Evolutionary conservation across 2,113 vertebrate species (phyloP).

Genomic region (Setophaga kirtlandii): DNA sequence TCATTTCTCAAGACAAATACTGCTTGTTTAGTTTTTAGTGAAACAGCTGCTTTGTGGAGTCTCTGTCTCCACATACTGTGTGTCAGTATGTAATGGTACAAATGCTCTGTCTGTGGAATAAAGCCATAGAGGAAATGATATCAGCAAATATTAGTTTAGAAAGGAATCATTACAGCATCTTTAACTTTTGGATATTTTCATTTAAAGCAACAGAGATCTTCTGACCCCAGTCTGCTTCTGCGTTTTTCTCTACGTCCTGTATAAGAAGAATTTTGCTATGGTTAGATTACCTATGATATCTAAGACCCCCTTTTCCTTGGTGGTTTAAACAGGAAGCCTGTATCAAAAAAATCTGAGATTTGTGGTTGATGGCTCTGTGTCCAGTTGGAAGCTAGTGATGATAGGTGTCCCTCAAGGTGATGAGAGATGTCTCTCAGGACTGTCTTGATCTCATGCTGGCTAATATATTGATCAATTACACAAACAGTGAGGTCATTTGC

Average conservation of each 20-base stretch:
- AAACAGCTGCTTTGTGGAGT: not conserved
- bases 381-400: not conserved
- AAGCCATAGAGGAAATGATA: not conserved
- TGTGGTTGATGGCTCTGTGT: not conserved
- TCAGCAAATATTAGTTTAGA: not conserved
- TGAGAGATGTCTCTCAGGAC: not conserved
- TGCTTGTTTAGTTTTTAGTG: not conserved
- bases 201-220: not conserved
- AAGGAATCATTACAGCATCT: not conserved
- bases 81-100: not conserved
- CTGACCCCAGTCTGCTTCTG: not conserved
- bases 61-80: not conserved
- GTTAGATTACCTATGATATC: rapidly evolving
- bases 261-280: not conserved
- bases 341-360: not conserved
- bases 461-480: not conserved
- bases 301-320: rapidly evolving
- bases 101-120: not conserved
- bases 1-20: not conserved
- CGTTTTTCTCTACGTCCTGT: not conserved
- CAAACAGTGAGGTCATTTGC: not conserved
- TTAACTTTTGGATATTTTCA: not conserved
- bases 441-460: rapidly evolving
- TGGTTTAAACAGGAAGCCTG: not conserved
- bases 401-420: too few species aligned